Conservation (phyloP, 2,888 invertebrate species). For the Prenolepis imparis region DNA sequence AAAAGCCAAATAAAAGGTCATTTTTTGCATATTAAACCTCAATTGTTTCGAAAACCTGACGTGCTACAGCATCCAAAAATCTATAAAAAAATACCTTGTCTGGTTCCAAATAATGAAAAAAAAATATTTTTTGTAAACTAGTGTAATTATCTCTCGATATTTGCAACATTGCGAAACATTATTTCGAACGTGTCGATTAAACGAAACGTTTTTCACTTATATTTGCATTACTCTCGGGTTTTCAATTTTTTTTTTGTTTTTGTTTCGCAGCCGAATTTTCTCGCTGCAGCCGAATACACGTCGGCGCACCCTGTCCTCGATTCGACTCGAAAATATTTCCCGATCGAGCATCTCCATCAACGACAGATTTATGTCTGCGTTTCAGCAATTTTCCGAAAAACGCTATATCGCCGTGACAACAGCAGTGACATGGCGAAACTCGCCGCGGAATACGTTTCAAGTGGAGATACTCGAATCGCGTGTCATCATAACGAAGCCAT, state of each 20-base stretch:
- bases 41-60: no score
- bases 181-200: not conserved
- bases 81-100: no score
- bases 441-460: constrained; percentile 57
- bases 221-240: not conserved
- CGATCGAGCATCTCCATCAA: constrained; percentile 55
- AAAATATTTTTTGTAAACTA: no score
- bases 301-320: constrained; percentile 19
- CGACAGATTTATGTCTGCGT: constrained; percentile 55
- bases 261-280: not conserved
- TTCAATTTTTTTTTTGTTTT: constrained; percentile 24
- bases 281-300: not conserved
- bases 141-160: not conserved
- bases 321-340: constrained; percentile 47
- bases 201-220: not conserved
- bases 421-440: constrained; percentile 52
- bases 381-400: constrained; percentile 57
- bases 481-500: constrained; percentile 58
- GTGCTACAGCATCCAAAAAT: no score
- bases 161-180: not conserved
- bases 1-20: no score
- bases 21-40: no score
- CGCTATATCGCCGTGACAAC: constrained; percentile 55
- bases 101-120: no score
- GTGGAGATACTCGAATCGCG: constrained; percentile 58